These are phyloP conservation scores for Zoanthus gigantus DNA, from an alignment of 92 coral and sea anemone species.

Conservation along the genomic window DNA sequence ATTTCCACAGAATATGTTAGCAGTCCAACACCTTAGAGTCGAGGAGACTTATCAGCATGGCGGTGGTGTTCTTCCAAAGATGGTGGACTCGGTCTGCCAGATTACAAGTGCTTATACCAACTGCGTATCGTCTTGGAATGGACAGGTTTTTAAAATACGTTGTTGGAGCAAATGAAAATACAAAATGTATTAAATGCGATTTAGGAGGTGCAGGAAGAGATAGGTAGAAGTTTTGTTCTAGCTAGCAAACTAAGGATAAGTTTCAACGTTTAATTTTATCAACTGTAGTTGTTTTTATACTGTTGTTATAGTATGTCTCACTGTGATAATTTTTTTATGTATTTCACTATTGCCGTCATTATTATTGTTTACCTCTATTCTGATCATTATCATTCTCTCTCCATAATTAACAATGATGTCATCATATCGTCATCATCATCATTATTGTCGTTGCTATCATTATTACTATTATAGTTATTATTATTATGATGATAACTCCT, in stretches of 20 bases:
- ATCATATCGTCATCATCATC: background rate
- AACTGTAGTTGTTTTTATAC: no score
- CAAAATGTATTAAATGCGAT: no score
- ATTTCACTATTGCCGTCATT: background rate
- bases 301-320: background rate
- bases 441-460: background rate
- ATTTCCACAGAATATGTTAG: slow-evolving; percentile 5
- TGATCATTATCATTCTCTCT: background rate
- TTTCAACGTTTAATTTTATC: no score
- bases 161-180: background rate
- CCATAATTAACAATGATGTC: background rate
- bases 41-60: background rate
- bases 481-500: background rate
- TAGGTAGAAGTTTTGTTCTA: no score
- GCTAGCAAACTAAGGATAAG: no score
- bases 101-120: background rate
- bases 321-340: background rate
- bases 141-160: slow-evolving; percentile 15
- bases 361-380: background rate
- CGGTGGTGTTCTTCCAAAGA: background rate
- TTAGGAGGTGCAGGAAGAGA: no score
- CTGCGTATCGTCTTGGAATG: slow-evolving; percentile 4
- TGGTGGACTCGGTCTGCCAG: slow-evolving; percentile 12
- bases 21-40: slow-evolving; percentile 10
- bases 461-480: background rate